Evolutionary conservation across 2,113 vertebrate species (phyloP).

Genomic region (Bambusicola thoracicus): DNA sequence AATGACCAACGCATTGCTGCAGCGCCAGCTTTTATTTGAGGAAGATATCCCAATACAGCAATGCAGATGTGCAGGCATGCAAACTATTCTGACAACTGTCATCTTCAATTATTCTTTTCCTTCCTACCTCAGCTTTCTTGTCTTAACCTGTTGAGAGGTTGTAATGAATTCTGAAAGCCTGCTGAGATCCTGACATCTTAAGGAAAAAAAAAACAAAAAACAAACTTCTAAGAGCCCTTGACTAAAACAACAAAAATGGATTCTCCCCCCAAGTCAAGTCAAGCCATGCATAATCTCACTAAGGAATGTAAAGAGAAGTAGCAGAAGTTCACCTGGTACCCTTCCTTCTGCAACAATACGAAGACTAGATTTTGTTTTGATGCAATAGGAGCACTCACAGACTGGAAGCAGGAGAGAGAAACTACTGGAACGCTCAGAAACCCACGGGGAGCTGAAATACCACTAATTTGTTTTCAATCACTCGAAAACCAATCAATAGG

Average conservation of each 20-base stretch:
- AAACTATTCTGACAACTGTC: constrained; percentile 5
- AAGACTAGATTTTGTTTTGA: background rate
- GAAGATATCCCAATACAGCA: background rate
- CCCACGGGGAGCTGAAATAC: background rate
- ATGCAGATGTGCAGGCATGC: background rate
- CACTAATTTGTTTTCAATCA: background rate
- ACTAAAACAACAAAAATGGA: background rate
- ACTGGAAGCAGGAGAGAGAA: background rate
- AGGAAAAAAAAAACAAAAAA: background rate
- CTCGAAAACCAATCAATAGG: background rate
- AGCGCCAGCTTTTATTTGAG: constrained; percentile 13
- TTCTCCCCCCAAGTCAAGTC: background rate
- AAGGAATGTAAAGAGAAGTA: background rate
- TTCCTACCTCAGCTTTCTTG: background rate
- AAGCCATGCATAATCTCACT: background rate
- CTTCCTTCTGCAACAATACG: background rate
- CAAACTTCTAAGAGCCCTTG: background rate
- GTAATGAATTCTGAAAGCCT: background rate
- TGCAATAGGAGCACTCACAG: fast-evolving
- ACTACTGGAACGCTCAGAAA: background rate
- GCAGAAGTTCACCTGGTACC: background rate
- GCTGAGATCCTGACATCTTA: background rate
- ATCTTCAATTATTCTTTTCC: background rate
- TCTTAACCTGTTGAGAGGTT: background rate
- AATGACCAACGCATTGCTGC: background rate